Evolutionary conservation across 2,113 vertebrate genomes (phyloP).

Genomic region (Nestor notabilis): DNA sequence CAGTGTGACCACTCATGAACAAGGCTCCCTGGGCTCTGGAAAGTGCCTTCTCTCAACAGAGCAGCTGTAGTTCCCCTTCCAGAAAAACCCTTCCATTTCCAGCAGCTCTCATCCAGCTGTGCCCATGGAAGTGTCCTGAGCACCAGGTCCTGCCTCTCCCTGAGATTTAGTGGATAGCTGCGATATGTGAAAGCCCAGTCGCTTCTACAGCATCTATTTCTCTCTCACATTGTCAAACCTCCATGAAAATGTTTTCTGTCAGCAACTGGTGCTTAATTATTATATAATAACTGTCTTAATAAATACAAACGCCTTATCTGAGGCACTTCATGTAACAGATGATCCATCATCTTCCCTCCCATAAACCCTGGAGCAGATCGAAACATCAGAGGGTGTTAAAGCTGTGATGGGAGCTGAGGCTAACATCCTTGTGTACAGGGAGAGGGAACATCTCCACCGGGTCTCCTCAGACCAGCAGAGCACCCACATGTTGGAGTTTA

Average conservation of each 20-base stretch:
- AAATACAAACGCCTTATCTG: conserved; percentile 20
- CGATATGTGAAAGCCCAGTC: not conserved
- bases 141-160: not conserved
- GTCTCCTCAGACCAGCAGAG: not conserved
- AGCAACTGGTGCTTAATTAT: conserved; percentile 54
- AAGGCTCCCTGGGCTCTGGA: not conserved
- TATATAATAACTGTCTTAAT: conserved; percentile 29
- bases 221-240: not conserved
- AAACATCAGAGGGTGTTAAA: not conserved
- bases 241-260: conserved; percentile 32
- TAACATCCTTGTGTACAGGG: not conserved
- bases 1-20: not conserved
- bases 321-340: not conserved
- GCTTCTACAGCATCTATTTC: not conserved
- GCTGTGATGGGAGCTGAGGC: not conserved
- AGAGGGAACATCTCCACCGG: not conserved
- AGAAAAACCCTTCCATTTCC: not conserved
- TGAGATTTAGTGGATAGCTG: not conserved
- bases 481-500: not conserved
- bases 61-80: not conserved
- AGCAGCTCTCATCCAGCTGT: not conserved
- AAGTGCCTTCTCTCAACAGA: not conserved
- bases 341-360: not conserved
- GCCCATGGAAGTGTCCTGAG: not conserved
- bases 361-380: not conserved